Evolutionary conservation across 2,797 vertebrate species (phyloP), one percentile per base, ranked within the genome.

Genomic region (Pampus argenteus): DNA sequence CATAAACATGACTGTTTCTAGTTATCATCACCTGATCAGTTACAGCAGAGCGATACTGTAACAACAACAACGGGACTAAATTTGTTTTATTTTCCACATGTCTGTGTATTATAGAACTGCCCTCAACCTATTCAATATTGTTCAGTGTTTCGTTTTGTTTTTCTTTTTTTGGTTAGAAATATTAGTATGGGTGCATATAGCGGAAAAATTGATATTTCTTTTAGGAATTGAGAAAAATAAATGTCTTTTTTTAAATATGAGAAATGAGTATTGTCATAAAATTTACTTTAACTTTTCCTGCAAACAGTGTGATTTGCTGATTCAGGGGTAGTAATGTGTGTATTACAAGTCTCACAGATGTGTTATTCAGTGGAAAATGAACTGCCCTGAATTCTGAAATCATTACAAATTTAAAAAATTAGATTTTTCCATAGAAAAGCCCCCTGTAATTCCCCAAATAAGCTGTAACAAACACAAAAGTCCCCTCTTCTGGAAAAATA

Each of bases 1-100:
- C 97, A 22, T 93, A 77, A 91, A 52, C 2, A 6, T 0, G 36
- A 26, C n/a, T n/a, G 17, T 9, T 54, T 54, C 59, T 23, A 7
- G 13, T 47, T 51, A 31, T 38, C 0, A 6, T 23, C 4, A 2
- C 59, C 51, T 13, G 18, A 36, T 44, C 6, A 6, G 25, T 14
- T 48, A 40, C 48, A 23, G 34, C 55, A 56, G 55, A 64, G 23
- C 25, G 25, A 54, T 11, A 31, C 42, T 29, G 40, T 25, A 64
- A 14, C n/a, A 34, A 20, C 17, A 31, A 11, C 31, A 34, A n/a
- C 23, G 40, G 65, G 52, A 62, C 49, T 45, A 18, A 15, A 9
- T 61, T 13, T n/a, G 40, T 44, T 44, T 44, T 44, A 7, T 44
- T 18, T 44, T 44, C 17, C 40, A 18, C 14, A 14, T 14, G 22